Conservation (phyloP, 1,140 invertebrate genomes). For the Callitettix versicolor region DNA sequence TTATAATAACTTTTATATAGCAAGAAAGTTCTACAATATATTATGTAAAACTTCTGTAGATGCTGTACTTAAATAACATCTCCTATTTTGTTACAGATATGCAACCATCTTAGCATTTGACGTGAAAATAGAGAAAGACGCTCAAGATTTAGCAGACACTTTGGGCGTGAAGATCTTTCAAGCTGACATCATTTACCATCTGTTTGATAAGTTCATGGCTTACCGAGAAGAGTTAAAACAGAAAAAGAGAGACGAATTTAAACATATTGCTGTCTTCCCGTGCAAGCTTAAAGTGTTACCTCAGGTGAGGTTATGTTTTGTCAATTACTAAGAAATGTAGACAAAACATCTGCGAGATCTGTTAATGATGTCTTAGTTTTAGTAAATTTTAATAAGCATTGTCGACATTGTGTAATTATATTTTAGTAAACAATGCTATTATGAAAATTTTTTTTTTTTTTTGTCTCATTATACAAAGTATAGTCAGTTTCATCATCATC, state of each 20-base stretch:
- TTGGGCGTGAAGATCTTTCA: constrained; percentile 95
- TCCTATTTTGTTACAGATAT: constrained; percentile 56
- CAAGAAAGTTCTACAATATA: too few species aligned
- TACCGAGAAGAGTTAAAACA: constrained; percentile 90
- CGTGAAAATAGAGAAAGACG: constrained; percentile 95
- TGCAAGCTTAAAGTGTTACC: constrained; percentile 83
- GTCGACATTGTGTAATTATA: too few species aligned
- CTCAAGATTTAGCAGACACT: constrained; percentile 91
- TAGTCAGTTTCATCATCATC: too few species aligned
- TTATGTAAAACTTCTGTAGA: too few species aligned
- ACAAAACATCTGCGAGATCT: not conserved
- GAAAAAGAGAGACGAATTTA: constrained; percentile 88
- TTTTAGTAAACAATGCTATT: too few species aligned
- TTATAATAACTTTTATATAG: too few species aligned
- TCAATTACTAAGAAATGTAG: not conserved
- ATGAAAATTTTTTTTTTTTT: too few species aligned
- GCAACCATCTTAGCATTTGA: constrained; percentile 98
- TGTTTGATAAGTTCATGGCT: constrained; percentile 94
- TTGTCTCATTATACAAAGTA: too few species aligned
- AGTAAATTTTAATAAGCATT: too few species aligned
- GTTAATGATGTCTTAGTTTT: not conserved
- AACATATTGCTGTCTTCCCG: constrained; percentile 94
- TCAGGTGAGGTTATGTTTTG: constrained; percentile 49
- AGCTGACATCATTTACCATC: constrained; percentile 99
- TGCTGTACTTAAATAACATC: too few species aligned